Conservation (phyloP, 2,797 vertebrate genomes). For the Malurus splendens region DNA sequence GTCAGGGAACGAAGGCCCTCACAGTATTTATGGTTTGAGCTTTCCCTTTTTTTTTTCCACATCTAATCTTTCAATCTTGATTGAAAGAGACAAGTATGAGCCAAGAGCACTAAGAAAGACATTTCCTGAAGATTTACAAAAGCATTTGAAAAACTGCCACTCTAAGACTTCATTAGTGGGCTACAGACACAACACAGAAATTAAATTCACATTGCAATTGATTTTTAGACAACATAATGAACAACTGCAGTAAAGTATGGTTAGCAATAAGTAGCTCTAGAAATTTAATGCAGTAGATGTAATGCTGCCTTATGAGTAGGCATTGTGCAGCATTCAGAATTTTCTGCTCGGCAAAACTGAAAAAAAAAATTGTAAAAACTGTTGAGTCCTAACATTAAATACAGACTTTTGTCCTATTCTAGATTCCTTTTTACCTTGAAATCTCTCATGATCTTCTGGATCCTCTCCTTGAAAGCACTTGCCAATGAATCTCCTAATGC, state of each 20-base stretch:
- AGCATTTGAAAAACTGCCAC: background rate
- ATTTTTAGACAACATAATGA: background rate
- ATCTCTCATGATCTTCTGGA: background rate
- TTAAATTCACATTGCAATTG: background rate
- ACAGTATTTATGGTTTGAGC: background rate
- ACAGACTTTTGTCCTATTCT: background rate
- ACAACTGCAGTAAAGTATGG: background rate
- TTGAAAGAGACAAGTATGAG: background rate
- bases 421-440: background rate
- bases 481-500: background rate
- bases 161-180: background rate
- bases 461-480: background rate
- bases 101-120: background rate
- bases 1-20: background rate
- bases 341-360: background rate
- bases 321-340: background rate
- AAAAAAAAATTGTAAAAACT: background rate
- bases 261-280: background rate
- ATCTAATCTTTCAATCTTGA: background rate
- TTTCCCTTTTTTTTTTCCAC: background rate
- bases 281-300: background rate
- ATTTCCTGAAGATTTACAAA: background rate
- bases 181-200: background rate
- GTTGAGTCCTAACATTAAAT: background rate
- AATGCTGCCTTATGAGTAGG: background rate